A percentile compares a stretch with the other conserved stretches of the same genome.
phyloP scores from a whole-genome alignment of 1,140 invertebrate genomes.

The Apis mellifera region Amel_HAv3.1 CM009943.2:3394501-3395000 shows the following conservation, averaged over 20 bases:
- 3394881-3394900: background rate
- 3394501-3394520: slow-evolving; percentile 27
- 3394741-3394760: too few relatives aligned
- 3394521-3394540: slow-evolving; percentile 4
- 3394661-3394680: too few relatives aligned
- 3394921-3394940: too few relatives aligned
- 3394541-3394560: slow-evolving; percentile 28
- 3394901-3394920: background rate
- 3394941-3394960: too few relatives aligned
- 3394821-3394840: too few relatives aligned
- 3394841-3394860: background rate
- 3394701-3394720: slow-evolving; percentile 44
- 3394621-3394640: too few relatives aligned
- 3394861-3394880: background rate
- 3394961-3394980: too few relatives aligned
- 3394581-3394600: slow-evolving; percentile 28
- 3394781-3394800: background rate
- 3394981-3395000: too few relatives aligned
- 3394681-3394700: background rate
- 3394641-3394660: too few relatives aligned
- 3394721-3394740: background rate
- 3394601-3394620: slow-evolving; percentile 51
- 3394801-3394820: slow-evolving; percentile 9
- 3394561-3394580: background rate
- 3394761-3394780: too few relatives aligned